Base-by-base conservation (phyloP, 2,797 vertebrate genomes). In the Clarias laeviceps region DNA sequence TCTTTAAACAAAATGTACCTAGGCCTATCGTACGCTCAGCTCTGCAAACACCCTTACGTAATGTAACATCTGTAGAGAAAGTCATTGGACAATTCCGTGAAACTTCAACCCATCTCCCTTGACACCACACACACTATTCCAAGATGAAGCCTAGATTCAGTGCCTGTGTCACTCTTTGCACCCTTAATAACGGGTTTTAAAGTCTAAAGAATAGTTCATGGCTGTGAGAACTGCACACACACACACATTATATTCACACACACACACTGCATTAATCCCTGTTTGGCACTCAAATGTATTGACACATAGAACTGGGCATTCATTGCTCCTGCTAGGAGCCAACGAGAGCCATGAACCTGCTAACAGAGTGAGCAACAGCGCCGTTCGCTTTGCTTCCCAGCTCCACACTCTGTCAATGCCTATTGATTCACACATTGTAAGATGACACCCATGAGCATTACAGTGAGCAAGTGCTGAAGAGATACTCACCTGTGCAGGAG, bases 301-400 rank as follows among this genome's bases (percentile, higher is more conserved):
- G 80, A 82, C 56, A 81, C 4, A 57, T 29, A 80, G 69, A 62
- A 22, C 66, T n/a, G 27, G 64, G 24, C 3, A 1, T 64, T 54
- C 54, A 17, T 37, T 68, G 11, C 80, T 76, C 79, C 83, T 80
- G 80, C 86, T 86, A 83, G n/a, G 59, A 85, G 81, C n/a, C 72
- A 89, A 88, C 83, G 59, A 83, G 85, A 77, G 64, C 62, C 62
- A 78, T 56, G 85, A 56, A 84, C 57, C 66, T 78, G 65, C 54
- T 59, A 50, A 82, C 34, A 64, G 57, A 68, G 74, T 40, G 66
- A 22, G 24, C 45, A 86, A 82, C 29, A 70, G 66, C 65, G 40
- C 66, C 37, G 76, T 84, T 86, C 62, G 64, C 56, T 20, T 20
- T 54, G 84, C 76, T 66, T 61, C n/a, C 37, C 74, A 57, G 32